These are phyloP conservation scores for Heliconius erato DNA, from an alignment of 2,888 invertebrate genomes.

Conservation along the genomic window DNA sequence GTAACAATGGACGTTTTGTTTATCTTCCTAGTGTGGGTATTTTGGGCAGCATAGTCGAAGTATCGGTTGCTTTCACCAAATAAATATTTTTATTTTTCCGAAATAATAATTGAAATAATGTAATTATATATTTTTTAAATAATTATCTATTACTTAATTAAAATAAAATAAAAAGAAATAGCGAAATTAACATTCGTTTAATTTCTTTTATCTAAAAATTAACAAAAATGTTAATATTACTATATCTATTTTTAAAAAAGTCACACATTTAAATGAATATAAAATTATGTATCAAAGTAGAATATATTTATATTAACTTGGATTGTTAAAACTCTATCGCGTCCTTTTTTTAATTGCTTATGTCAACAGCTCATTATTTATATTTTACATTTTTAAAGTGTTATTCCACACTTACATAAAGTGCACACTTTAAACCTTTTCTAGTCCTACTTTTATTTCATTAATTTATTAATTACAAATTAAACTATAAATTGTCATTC, in stretches of 20 bases:
- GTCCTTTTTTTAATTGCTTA: not conserved
- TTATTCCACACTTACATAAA: too few species aligned
- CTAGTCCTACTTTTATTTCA: too few species aligned
- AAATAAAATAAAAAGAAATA: not conserved
- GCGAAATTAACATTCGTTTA: not conserved
- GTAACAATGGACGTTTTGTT: slow-evolving; percentile 22
- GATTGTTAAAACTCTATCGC: not conserved
- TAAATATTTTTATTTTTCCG: slow-evolving; percentile 15
- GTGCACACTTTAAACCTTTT: too few species aligned
- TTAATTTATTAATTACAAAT: too few species aligned
- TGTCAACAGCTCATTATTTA: not conserved
- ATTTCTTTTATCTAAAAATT: not conserved
- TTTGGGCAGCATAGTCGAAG: not conserved
- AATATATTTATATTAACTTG: not conserved
- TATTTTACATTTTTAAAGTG: not conserved
- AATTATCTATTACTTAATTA: not conserved
- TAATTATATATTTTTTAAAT: not conserved
- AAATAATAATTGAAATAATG: not conserved
- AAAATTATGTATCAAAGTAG: not conserved
- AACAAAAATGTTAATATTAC: not conserved
- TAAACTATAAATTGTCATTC: not conserved
- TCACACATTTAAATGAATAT: not conserved
- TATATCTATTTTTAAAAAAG: too few species aligned
- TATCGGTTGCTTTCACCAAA: slow-evolving; percentile 13
- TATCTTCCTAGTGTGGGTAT: slow-evolving; percentile 19